A percentile compares a stretch with the other conserved stretches of the same genome.
Evolutionary conservation across 2,888 invertebrate species (phyloP).

Genomic region (Synergus gifuensis): DNA sequence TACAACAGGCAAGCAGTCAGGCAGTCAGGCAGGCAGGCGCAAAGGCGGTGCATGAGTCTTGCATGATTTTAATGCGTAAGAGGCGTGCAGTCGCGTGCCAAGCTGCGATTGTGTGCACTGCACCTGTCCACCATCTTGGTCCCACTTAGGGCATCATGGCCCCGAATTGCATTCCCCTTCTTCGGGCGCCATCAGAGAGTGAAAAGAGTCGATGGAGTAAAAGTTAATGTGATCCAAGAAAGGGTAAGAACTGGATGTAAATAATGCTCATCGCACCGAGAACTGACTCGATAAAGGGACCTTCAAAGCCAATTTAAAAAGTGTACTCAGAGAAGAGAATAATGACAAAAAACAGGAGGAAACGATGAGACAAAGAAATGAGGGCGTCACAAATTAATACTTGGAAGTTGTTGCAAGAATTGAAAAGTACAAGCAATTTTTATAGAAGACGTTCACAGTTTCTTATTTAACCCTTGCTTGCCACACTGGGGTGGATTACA

Average conservation of each 20-base stretch:
- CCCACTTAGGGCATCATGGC: constrained; percentile 42
- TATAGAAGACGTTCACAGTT: neutral
- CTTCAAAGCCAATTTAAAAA: constrained; percentile 2
- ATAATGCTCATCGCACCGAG: neutral
- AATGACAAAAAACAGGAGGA: neutral
- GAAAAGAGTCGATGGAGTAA: constrained; percentile 9
- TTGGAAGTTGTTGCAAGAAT: neutral
- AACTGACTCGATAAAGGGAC: constrained; percentile 2
- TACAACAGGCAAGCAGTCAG: neutral
- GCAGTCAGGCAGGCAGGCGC: neutral
- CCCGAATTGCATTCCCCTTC: constrained; percentile 29
- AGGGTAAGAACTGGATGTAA: constrained; percentile 11
- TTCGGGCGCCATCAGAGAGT: constrained; percentile 15
- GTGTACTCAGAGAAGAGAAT: neutral
- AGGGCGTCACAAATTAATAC: neutral
- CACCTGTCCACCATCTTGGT: constrained; percentile 72
- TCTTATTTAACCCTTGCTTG: too few species aligned
- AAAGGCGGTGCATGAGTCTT: constrained; percentile 12
- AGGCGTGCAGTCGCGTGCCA: constrained; percentile 66
- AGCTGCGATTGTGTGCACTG: constrained; percentile 54
- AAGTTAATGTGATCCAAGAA: constrained; percentile 12
- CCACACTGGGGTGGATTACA: too few species aligned
- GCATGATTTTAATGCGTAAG: constrained; percentile 41
- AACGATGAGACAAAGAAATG: neutral
- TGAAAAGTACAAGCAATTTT: neutral